Evolutionary conservation across 2,888 invertebrate species (phyloP).

Genomic region (Andrena haemorrhoa): DNA sequence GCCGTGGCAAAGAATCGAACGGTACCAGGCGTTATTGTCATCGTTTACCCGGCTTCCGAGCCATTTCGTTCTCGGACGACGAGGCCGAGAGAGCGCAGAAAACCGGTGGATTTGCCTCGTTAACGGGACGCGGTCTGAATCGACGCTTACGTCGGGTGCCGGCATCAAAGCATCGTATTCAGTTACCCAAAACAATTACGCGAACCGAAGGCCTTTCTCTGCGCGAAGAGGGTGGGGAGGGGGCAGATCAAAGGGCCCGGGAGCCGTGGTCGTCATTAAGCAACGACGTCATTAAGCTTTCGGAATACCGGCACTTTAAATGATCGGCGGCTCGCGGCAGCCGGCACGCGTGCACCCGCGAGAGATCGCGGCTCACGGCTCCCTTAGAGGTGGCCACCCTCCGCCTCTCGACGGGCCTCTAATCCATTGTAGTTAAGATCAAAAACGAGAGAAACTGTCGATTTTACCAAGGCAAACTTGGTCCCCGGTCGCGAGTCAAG

Average conservation of each 20-base stretch:
- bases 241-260: constrained; percentile 62
- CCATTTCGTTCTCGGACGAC: constrained; percentile 39
- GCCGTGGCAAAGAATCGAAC: background rate
- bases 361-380: constrained; percentile 26
- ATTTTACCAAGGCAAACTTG: constrained; percentile 58
- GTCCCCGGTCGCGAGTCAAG: constrained; percentile 30
- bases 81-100: constrained; percentile 2
- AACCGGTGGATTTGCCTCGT: constrained; percentile 62
- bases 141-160: constrained; percentile 46
- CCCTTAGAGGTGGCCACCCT: background rate
- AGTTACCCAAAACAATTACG: constrained; percentile 71
- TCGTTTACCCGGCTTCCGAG: constrained; percentile 28
- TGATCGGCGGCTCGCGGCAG: constrained; percentile 58
- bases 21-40: constrained; percentile 37
- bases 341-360: constrained; percentile 59
- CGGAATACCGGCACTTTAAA: constrained; percentile 65
- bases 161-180: constrained; percentile 68
- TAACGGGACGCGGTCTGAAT: constrained; percentile 63
- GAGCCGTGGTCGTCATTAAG: constrained; percentile 63
- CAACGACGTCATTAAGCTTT: constrained; percentile 70
- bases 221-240: constrained; percentile 5
- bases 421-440: constrained; percentile 78
- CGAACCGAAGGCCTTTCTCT: constrained; percentile 65
- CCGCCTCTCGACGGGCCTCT: constrained; percentile 59
- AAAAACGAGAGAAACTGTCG: constrained; percentile 72